Evolutionary conservation across 2,888 invertebrate genomes (phyloP), one percentile per base, ranked within the genome.

Genomic region (Euphydryas editha): DNA sequence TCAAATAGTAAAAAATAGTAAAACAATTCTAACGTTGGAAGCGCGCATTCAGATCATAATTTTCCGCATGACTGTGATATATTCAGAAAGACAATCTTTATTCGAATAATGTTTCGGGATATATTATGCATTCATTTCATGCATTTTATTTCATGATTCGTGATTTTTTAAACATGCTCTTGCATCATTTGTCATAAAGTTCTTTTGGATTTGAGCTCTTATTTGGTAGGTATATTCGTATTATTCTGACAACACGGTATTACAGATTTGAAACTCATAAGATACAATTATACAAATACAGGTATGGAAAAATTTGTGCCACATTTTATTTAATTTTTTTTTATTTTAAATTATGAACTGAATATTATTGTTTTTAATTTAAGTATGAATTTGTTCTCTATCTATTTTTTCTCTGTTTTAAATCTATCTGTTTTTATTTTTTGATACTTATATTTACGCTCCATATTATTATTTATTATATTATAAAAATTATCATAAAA

Each of bases 11-110:
- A n/a, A 49, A 63, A 63, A 63, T 58, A 57, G 65, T 30, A 39
- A 39, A 39, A 49, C 42, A 60, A 62, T 58, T 57, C 58, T 42
- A 51, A 58, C 51, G 57, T 39, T n/a, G 24, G 67, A 46, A 24
- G 55, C 55, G 56, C 59, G 56, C 59, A 59, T 62, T 49, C 62
- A 65, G 62, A 59, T 68, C 59, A 59, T 68, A 65, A 68, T 68
- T 68, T 65, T 68, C 68, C 56, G 61, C 47, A 42, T 49, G 61
- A 55, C 60, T 60, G 61, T 37, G 54, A 17, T 60, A 54, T 55
- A 13, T 36, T 24, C 42, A 20, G 46, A 59, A 59, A 62, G 56
- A 62, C 59, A 44, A 62, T 59, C 55, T 65, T 68, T 59, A 17
- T 58, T 59, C 59, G 57, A 60, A 56, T 44, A 30, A 30, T 59